A percentile compares a stretch with the other conserved stretches of the same genome.
Evolutionary conservation across 2,113 vertebrate genomes (phyloP).

Genomic region (Zeus faber): DNA sequence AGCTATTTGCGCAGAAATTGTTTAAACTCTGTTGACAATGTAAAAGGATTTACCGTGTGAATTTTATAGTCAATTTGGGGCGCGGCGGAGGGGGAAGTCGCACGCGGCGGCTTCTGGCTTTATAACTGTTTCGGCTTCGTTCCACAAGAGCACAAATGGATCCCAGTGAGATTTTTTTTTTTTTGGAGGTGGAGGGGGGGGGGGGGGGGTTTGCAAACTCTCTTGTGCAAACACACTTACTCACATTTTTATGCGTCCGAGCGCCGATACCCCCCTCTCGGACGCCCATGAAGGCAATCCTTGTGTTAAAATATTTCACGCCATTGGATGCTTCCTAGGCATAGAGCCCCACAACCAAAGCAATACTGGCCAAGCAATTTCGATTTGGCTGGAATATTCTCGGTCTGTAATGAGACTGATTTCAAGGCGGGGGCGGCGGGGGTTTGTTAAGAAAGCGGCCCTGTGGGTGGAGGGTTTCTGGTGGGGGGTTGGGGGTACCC

Average conservation of each 20-base stretch:
- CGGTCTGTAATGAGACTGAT: slow-evolving; percentile 65
- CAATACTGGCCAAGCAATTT: slow-evolving; percentile 64
- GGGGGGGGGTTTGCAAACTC: slow-evolving; percentile 9
- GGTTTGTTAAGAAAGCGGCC: slow-evolving; percentile 67
- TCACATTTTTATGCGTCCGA: slow-evolving; percentile 33
- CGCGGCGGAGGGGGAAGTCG: slow-evolving; percentile 68
- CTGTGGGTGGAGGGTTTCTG: slow-evolving; percentile 53
- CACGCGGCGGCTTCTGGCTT: slow-evolving; percentile 36
- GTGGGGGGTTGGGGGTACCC: too few species aligned
- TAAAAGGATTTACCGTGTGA: slow-evolving; percentile 64
- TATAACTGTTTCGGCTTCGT: not conserved
- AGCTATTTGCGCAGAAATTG: slow-evolving; percentile 68
- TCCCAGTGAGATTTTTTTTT: slow-evolving; percentile 29
- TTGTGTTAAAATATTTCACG: slow-evolving; percentile 43
- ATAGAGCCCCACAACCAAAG: slow-evolving; percentile 39
- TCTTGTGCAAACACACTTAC: slow-evolving; percentile 39
- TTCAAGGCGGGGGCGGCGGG: too few species aligned
- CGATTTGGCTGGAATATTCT: slow-evolving; percentile 64
- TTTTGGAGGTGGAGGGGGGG: slow-evolving; percentile 10
- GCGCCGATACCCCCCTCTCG: slow-evolving; percentile 13
- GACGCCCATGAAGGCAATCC: slow-evolving; percentile 30
- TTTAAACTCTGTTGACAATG: slow-evolving; percentile 68
- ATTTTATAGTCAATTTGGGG: slow-evolving; percentile 77
- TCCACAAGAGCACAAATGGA: slow-evolving; percentile 28
- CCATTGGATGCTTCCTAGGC: slow-evolving; percentile 35